These are phyloP conservation scores for Conistra vaccinii DNA, from an alignment of 2,888 invertebrate genomes.

Conservation along the genomic window DNA sequence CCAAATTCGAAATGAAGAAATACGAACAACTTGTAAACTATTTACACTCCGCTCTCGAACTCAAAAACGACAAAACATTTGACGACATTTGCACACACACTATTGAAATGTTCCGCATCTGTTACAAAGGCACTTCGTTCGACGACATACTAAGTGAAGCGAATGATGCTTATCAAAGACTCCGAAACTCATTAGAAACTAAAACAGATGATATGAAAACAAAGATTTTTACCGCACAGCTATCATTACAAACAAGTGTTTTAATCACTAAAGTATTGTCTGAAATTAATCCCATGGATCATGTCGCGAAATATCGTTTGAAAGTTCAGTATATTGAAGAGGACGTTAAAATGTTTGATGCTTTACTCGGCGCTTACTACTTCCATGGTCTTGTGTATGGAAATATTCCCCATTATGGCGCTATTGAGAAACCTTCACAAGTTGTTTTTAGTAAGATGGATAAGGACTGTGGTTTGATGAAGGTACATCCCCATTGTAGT, in stretches of 20 bases:
- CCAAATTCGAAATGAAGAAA: constrained; percentile 80
- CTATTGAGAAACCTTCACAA: constrained; percentile 76
- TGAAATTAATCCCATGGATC: constrained; percentile 94
- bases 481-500: constrained; percentile 87
- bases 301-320: constrained; percentile 94
- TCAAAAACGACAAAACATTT: constrained; percentile 31
- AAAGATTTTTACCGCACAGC: constrained; percentile 76
- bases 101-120: constrained; percentile 42
- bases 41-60: constrained; percentile 68
- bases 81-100: constrained; percentile 37
- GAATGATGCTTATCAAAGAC: constrained; percentile 68
- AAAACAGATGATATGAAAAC: constrained; percentile 64
- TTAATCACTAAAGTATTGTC: constrained; percentile 91
- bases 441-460: constrained; percentile 71
- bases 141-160: constrained; percentile 71
- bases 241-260: constrained; percentile 87
- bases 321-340: constrained; percentile 93
- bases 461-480: constrained; percentile 69
- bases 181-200: constrained; percentile 61
- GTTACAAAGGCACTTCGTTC: constrained; percentile 73
- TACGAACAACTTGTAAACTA: constrained; percentile 77
- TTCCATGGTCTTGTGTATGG: constrained; percentile 86
- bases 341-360: constrained; percentile 92
- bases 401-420: constrained; percentile 77
- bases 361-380: constrained; percentile 90